phyloP scores from a whole-genome alignment of 2,797 vertebrate genomes.

The Macrochelys suwanniensis region DNA sequence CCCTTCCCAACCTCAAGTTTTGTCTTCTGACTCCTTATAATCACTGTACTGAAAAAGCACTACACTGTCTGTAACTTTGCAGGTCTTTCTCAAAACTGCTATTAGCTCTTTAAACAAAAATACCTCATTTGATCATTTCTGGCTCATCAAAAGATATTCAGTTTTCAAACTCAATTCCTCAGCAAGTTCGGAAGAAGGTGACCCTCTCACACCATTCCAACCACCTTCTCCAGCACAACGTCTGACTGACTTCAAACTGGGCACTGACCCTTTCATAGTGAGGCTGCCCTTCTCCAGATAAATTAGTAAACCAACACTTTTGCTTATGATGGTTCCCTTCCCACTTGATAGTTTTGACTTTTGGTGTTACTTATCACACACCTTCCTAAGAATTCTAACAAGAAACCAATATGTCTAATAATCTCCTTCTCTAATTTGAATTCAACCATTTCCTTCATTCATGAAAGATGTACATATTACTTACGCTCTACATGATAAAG shows the following conservation, averaged over 20 bases:
- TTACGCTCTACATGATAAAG: background rate
- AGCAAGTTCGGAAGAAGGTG: background rate
- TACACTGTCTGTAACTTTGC: background rate
- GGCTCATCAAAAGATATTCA: background rate
- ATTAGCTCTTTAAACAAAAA: background rate
- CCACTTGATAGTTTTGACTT: background rate
- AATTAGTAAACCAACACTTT: background rate
- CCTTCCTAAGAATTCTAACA: background rate
- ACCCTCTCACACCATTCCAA: background rate
- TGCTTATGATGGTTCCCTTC: background rate
- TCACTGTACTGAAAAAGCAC: background rate
- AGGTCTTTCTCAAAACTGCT: background rate
- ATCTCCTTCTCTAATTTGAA: background rate
- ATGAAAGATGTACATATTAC: background rate
- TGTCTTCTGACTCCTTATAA: background rate
- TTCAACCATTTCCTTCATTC: background rate
- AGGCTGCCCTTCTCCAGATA: background rate
- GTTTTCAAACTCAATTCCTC: background rate
- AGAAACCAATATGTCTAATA: background rate
- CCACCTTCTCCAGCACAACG: background rate
- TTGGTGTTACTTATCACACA: background rate
- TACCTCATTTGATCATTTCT: background rate
- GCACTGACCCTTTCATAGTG: background rate
- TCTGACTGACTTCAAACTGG: accelerated
- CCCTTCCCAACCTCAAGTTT: background rate